These are phyloP conservation scores for Rhodinocichla rosea DNA, from an alignment of 2,113 vertebrate genomes.

Conservation along the genomic window DNA sequence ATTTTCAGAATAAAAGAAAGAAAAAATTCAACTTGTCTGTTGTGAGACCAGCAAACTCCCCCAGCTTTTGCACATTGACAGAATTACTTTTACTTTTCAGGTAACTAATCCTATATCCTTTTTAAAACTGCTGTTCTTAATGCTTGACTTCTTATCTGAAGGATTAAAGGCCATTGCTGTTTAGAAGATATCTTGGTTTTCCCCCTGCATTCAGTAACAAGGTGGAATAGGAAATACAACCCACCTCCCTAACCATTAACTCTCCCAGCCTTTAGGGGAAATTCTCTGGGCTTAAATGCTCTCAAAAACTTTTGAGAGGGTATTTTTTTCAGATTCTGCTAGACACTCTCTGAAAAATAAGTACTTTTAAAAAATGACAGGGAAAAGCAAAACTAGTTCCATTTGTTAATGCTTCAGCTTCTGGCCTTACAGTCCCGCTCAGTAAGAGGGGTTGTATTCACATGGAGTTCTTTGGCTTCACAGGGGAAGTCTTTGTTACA, in stretches of 20 bases:
- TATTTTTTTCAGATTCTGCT: background rate
- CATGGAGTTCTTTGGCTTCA: background rate
- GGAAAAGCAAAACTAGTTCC: background rate
- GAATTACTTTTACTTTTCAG: background rate
- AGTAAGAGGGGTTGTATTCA: background rate
- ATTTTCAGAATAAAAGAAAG: background rate
- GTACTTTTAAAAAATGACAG: background rate
- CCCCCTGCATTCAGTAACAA: background rate
- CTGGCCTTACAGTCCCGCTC: background rate
- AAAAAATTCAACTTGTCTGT: background rate
- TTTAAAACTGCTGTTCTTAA: background rate
- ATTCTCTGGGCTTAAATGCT: background rate
- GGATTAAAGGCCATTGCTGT: background rate
- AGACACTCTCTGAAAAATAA: background rate
- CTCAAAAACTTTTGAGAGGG: background rate
- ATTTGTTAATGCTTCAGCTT: background rate
- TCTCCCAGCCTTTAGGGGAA: background rate
- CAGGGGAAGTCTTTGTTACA: background rate
- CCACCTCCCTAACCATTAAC: background rate
- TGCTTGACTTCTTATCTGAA: background rate
- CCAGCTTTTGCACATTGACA: background rate
- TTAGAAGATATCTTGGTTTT: background rate
- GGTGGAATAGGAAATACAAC: background rate
- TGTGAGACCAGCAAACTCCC: background rate
- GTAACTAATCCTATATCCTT: background rate